Percentiles rank a stretch among this genome's conserved stretches.
phyloP scores from a whole-genome alignment of 2,113 vertebrate species.

The Corythornis cristatus region DNA sequence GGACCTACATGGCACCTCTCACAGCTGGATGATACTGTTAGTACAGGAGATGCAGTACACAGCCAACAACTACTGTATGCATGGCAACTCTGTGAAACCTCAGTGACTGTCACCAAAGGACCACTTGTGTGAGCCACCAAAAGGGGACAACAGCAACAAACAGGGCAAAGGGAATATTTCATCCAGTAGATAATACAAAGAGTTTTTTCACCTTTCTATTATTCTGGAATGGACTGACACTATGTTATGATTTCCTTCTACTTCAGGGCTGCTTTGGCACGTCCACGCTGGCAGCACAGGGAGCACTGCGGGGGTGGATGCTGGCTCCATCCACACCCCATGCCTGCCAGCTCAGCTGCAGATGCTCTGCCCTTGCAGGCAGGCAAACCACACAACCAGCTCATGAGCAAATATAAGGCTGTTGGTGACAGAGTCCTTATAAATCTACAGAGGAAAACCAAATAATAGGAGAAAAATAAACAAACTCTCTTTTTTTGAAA shows the following conservation, averaged over 20 bases:
- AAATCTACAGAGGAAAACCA: conserved; percentile 26
- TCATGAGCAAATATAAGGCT: background rate
- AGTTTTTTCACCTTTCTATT: background rate
- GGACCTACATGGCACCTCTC: background rate
- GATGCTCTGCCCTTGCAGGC: background rate
- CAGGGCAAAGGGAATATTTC: background rate
- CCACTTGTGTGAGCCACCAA: background rate
- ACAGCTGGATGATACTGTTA: background rate
- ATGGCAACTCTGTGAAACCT: background rate
- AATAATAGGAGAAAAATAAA: conserved; percentile 44
- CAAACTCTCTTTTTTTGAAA: background rate
- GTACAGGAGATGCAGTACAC: background rate
- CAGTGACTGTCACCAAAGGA: background rate
- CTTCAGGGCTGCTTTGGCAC: background rate
- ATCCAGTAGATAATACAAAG: background rate
- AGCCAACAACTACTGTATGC: background rate
- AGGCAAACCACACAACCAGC: background rate
- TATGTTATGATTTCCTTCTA: background rate
- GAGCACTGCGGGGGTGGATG: background rate
- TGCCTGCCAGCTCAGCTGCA: background rate
- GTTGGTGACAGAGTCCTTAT: background rate
- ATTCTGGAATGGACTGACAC: background rate
- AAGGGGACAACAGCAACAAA: background rate
- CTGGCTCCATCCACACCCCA: background rate
- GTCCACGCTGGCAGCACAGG: rapidly evolving